phyloP scores from a whole-genome alignment of 2,113 vertebrate species.

The Alouatta palliata region DNA sequence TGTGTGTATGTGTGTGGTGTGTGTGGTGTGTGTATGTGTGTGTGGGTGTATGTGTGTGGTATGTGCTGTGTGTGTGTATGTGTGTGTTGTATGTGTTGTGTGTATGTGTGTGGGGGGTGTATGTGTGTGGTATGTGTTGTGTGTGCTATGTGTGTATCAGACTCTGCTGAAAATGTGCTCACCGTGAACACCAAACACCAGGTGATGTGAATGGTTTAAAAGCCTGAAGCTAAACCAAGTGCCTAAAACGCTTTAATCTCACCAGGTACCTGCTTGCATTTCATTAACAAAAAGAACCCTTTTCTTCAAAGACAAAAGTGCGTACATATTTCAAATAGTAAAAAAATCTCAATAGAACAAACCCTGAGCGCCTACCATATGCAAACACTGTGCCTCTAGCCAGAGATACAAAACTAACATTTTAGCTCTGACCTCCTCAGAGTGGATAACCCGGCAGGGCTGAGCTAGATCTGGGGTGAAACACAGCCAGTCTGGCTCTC shows the following conservation, averaged over 20 bases:
- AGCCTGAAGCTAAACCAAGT: not conserved
- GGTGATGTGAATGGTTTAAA: not conserved
- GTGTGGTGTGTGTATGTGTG: not conserved
- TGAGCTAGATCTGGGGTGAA: accelerated
- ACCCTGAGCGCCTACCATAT: not conserved
- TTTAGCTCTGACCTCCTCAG: accelerated
- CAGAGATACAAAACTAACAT: accelerated
- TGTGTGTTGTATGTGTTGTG: not conserved
- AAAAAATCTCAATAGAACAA: not conserved
- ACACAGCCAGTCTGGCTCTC: accelerated
- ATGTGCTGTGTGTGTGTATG: not conserved
- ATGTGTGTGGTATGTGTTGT: not conserved
- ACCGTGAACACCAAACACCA: not conserved
- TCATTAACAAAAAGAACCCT: not conserved
- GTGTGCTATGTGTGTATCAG: not conserved
- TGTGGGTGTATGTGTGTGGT: too few species aligned
- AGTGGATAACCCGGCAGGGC: accelerated
- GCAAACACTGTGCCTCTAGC: not conserved
- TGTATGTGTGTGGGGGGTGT: not conserved
- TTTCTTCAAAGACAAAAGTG: not conserved
- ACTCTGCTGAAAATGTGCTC: too few species aligned
- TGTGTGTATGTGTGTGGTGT: too few species aligned
- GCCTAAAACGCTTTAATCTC: not conserved
- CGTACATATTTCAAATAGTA: not conserved
- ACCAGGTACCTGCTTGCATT: not conserved